Conservation (phyloP, 1,140 invertebrate species). For the Bombus sylvicola region DNA sequence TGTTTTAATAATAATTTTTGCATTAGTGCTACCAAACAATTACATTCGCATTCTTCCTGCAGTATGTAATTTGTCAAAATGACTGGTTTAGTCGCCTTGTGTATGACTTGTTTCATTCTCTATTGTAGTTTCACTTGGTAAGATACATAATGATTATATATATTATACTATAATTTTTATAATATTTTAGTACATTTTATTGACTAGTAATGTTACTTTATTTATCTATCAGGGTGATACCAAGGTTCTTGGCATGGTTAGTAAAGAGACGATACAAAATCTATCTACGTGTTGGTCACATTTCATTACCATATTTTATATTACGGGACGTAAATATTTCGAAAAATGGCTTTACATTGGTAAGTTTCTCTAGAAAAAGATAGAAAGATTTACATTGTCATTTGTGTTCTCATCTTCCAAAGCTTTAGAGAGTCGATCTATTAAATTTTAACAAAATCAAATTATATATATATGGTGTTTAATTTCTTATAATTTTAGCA, state of each 20-base stretch:
- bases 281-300: slow-evolving; percentile 86
- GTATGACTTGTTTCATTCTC: slow-evolving; percentile 74
- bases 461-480: neutral
- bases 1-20: neutral
- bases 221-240: slow-evolving; percentile 84
- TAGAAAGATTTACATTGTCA: neutral
- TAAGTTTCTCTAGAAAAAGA: slow-evolving; percentile 79
- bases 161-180: neutral
- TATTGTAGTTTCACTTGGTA: slow-evolving; percentile 79
- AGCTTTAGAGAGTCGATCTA: neutral
- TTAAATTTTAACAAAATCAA: slow-evolving; percentile 32
- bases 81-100: slow-evolving; percentile 76
- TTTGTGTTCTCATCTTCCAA: neutral
- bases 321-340: slow-evolving; percentile 86
- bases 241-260: slow-evolving; percentile 87
- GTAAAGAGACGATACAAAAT: slow-evolving; percentile 87
- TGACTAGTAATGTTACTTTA: neutral
- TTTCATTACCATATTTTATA: slow-evolving; percentile 87
- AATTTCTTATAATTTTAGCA: slow-evolving; percentile 84
- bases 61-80: slow-evolving; percentile 58
- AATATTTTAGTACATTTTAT: neutral
- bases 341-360: slow-evolving; percentile 87
- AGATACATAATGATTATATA: slow-evolving; percentile 49
- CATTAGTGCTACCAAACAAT: no score
- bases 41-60: neutral